Evolutionary conservation across 2,797 vertebrate genomes (phyloP).

Genomic region (Chelonia mydas): DNA sequence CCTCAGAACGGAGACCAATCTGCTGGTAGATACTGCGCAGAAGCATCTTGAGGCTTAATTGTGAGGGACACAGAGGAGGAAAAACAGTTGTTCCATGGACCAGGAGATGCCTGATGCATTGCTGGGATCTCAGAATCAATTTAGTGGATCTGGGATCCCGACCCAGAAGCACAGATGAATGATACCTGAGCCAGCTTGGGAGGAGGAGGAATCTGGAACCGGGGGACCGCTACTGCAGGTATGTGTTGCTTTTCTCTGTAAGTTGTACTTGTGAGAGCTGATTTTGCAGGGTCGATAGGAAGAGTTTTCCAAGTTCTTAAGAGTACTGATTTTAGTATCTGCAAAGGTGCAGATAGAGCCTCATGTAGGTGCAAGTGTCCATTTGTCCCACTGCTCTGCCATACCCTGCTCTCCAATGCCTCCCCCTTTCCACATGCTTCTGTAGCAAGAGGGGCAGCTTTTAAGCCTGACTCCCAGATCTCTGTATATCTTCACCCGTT

Average conservation of each 20-base stretch:
- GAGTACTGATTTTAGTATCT: neutral
- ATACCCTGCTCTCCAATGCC: neutral
- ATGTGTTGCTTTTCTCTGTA: neutral
- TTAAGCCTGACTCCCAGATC: neutral
- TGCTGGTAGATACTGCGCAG: neutral
- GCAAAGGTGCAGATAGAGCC: neutral
- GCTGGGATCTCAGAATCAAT: neutral
- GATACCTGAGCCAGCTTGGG: neutral
- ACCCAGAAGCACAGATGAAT: neutral
- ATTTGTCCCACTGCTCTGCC: neutral
- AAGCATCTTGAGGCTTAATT: neutral
- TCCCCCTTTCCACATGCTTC: neutral
- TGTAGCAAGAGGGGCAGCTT: neutral
- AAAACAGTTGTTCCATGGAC: neutral
- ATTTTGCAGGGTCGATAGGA: neutral
- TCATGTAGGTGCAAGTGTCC: neutral
- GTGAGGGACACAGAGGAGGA: neutral
- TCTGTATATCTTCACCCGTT: neutral
- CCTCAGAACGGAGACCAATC: neutral
- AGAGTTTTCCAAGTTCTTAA: neutral
- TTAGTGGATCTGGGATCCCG: neutral
- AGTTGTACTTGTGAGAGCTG: neutral
- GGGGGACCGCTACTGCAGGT: neutral
- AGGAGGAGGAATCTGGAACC: neutral
- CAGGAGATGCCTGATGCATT: neutral